Percentiles rank a stretch among this genome's conserved stretches.
phyloP scores from a whole-genome alignment of 1,140 invertebrate genomes.

The Lepidurus arcticus region DNA sequence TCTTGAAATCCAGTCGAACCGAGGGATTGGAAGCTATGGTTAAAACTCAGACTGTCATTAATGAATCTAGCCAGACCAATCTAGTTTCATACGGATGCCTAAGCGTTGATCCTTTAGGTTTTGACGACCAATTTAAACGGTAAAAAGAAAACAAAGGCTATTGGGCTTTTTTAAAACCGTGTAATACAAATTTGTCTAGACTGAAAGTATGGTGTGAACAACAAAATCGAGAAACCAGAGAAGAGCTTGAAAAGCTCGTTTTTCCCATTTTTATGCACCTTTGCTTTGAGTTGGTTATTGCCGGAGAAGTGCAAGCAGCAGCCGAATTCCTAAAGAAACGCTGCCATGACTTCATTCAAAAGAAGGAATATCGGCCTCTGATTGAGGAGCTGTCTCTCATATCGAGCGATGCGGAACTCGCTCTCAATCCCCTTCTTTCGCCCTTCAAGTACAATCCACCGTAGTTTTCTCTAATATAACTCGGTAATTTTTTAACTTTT shows the following conservation, averaged over 20 bases:
- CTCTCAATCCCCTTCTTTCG: not conserved
- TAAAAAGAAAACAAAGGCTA: not conserved
- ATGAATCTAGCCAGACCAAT: not conserved
- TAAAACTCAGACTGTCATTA: not conserved
- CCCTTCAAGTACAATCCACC: not conserved
- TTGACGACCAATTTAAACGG: not conserved
- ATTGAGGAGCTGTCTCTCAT: not conserved
- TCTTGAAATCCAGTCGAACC: not conserved
- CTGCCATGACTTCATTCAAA: not conserved
- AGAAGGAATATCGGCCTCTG: not conserved
- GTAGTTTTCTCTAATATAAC: not conserved
- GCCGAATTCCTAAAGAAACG: not conserved
- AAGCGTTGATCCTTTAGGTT: not conserved
- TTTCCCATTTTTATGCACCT: not conserved
- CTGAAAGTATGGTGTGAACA: not conserved
- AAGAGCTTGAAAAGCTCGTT: not conserved
- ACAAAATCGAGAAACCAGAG: not conserved
- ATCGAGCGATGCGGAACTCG: not conserved
- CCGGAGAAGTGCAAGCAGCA: not conserved
- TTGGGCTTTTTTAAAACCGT: not conserved
- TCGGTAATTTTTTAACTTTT: not conserved
- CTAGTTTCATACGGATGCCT: not conserved
- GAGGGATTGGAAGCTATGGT: not conserved
- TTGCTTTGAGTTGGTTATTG: not conserved
- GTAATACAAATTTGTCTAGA: not conserved